phyloP scores from a whole-genome alignment of 2,113 vertebrate genomes.

The Naja naja region DNA sequence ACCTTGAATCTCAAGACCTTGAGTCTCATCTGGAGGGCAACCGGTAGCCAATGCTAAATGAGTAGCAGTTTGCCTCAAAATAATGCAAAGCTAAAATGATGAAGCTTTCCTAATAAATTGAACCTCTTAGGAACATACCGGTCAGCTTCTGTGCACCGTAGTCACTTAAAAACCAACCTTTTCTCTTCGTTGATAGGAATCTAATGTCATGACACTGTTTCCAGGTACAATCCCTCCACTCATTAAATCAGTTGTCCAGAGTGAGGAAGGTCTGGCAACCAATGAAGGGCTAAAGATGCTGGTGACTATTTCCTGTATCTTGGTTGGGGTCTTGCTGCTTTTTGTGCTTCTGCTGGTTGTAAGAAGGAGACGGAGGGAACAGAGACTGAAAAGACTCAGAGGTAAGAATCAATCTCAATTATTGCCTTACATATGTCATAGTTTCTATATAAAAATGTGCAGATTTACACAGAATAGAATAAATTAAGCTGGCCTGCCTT shows the following conservation, averaged over 20 bases:
- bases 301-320: conserved; percentile 93
- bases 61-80: background rate
- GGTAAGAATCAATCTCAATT: conserved; percentile 69
- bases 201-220: conserved; percentile 64
- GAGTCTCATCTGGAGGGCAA: no score
- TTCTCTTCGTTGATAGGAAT: conserved; percentile 41
- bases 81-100: background rate
- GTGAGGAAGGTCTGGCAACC: conserved; percentile 87
- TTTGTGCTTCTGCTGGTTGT: conserved; percentile 91
- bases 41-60: no score
- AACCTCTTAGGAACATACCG: conserved; percentile 8
- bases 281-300: conserved; percentile 96
- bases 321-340: conserved; percentile 87
- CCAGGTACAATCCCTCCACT: conserved; percentile 95
- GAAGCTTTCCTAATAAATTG: conserved; percentile 6
- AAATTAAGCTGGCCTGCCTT: background rate
- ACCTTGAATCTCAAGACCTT: no score
- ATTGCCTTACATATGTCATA: background rate
- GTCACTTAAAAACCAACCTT: conserved; percentile 46
- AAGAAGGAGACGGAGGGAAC: conserved; percentile 89
- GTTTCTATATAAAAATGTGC: background rate
- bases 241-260: conserved; percentile 89
- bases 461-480: background rate
- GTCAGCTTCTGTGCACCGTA: background rate
- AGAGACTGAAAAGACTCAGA: conserved; percentile 92